Evolutionary conservation across 2,113 vertebrate genomes (phyloP), one percentile per base, ranked within the genome.

Genomic region (Blennius ocellaris): DNA sequence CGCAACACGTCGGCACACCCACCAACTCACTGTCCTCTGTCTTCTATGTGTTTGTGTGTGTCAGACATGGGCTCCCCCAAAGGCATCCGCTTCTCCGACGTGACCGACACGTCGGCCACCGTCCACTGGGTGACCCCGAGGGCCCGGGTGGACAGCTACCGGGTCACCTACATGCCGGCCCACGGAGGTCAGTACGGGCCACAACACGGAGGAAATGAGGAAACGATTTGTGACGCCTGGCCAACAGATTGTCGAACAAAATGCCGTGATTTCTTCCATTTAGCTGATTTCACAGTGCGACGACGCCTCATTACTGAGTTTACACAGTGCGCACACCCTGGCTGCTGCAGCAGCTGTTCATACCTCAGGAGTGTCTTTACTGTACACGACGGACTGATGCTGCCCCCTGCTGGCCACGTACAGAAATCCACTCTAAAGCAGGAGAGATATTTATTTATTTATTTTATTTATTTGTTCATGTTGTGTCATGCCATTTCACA

Each of bases 81-180:
- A 80, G 96, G 95, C 54, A 93, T 99, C 56, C 86, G 90, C 4
- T 98, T 99, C 93, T 96, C 96, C 3, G 96, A 99, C 57, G 94
- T 99, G 83, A 98, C 95, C 0, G 97, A 99, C 87, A 96, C 95
- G 0, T 93, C 96, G 0, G 95, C 96, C 67, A 94, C 94, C 0
- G 95, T 98, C 70, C 96, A 94, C 91, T 99, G 98, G 97, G 90
- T 80, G 1, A 81, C 93, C 0, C 95, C 96, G 0, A 91, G 88
- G 11, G 86, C 91, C 30, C 93, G 90, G 0, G 96, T 97, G 77
- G 96, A 97, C 62, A 96, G 61, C 80, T 97, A 96, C 92, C 87
- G 92, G 12, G 87, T 99, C 69, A 93, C 93, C 21, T 98, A 96
- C 0, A 84, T 96, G 8, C 96, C 98, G 0, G 17, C 93, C 30